Base-by-base conservation (phyloP, 2,113 vertebrate species). In the Peromyscus maniculatus region DNA sequence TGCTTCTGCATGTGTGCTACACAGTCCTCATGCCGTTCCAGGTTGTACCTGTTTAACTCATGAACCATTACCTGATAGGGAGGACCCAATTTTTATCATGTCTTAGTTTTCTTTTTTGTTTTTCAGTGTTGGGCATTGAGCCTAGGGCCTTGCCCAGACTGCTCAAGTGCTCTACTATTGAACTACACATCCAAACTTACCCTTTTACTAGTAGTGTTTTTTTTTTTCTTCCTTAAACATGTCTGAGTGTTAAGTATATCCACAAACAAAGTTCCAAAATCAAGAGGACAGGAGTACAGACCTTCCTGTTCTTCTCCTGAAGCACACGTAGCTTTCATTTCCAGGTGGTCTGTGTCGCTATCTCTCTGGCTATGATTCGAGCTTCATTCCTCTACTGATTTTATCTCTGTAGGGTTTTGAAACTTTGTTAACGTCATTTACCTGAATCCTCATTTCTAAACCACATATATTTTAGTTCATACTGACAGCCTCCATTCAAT, bases 381-480 rank as follows among this genome's bases (percentile, higher is more conserved):
- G 8, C 7, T 78, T 90, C 46, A 43, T 66, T 96, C 7, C 17
- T 91, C 87, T 80, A 7, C 4, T 66, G 64, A 71, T 67, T 93
- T 78, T 71, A 7, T 64, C 88, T 87, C 55, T 83, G 17, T 3
- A 66, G 0, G 7, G 26, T 90, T 86, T 67, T 93, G 3, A 55
- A 67, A 2, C 49, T 90, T 79, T 78, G 17, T 66, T 93, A 26
- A 28, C 7, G 87, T 7, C 21, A 91, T 86, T 11, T 94, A 7
- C 17, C 3, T 71, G 28, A 93, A 82, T 87, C 10, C 0, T 77
- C 84, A 11, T 90, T 95, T 91, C 1, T 62, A 96, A 97, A 87
- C 36, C 72, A 64, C 59, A 84, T 43, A 49, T 43, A 74, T 75
- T 83, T 79, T 79, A 49, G 17, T 96, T 92, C 24, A 82, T 87